Evolutionary conservation across 2,113 vertebrate species (phyloP).

Genomic region (Struthidea cinerea): DNA sequence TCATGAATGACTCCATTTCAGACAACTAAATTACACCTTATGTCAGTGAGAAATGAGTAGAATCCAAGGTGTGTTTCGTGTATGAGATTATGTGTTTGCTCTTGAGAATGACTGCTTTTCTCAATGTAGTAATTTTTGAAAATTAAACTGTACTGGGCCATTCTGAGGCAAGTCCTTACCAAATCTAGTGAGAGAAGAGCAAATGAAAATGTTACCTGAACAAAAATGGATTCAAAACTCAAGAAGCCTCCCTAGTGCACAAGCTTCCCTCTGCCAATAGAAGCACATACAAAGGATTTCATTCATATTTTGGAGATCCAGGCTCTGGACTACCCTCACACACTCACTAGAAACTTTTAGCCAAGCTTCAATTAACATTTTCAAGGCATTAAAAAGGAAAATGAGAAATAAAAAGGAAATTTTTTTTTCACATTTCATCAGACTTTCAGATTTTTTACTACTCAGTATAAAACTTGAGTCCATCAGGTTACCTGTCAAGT

Average conservation of each 20-base stretch:
- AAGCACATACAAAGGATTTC: neutral
- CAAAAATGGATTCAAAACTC: neutral
- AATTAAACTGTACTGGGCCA: neutral
- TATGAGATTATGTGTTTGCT: conserved; percentile 30
- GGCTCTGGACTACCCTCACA: neutral
- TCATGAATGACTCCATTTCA: conserved; percentile 12
- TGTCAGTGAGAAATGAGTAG: conserved; percentile 32
- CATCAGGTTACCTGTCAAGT: neutral
- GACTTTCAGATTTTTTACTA: neutral
- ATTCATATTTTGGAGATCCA: neutral
- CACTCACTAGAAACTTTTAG: neutral
- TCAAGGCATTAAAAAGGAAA: neutral
- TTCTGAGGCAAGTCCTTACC: neutral
- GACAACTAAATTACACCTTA: conserved; percentile 49
- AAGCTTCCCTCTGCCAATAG: neutral
- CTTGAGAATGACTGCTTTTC: conserved; percentile 11
- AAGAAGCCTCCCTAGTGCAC: neutral
- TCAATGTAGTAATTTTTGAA: conserved; percentile 13
- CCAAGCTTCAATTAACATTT: neutral
- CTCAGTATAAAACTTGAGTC: neutral
- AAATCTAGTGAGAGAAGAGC: neutral
- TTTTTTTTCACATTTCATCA: neutral
- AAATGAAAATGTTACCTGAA: neutral
- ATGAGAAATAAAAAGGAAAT: neutral
- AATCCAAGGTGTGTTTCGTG: neutral